phyloP scores from a whole-genome alignment of 2,797 vertebrate species.

The Oophaga sylvatica region DNA sequence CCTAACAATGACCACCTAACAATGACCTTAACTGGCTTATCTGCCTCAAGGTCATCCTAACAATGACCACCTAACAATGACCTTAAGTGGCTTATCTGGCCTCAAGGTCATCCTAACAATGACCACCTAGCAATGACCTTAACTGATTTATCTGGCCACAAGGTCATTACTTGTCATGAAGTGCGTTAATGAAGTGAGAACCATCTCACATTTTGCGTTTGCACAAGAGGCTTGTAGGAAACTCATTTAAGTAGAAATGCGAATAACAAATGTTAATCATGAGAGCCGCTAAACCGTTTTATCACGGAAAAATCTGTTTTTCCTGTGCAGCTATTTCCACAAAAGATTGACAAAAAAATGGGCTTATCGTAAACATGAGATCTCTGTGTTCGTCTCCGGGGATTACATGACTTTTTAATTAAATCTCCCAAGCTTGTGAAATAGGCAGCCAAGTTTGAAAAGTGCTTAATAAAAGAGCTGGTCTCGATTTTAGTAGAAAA shows the following conservation, averaged over 20 bases:
- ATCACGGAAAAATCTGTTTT: conserved; percentile 1
- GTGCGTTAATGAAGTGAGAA: neutral
- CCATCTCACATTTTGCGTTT: neutral
- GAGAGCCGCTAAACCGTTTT: neutral
- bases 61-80: no score
- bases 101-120: no score
- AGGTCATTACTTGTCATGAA: neutral
- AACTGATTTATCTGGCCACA: neutral
- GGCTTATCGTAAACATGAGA: conserved; percentile 1
- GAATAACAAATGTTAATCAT: conserved; percentile 31
- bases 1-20: no score
- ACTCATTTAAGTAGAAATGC: neutral
- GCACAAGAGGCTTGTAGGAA: neutral
- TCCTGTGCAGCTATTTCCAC: conserved; percentile 16
- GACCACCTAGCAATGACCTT: neutral
- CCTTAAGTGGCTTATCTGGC: no score
- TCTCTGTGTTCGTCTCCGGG: conserved; percentile 3
- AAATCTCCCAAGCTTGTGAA: conserved; percentile 8
- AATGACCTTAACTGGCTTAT: no score
- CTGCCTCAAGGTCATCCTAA: no score
- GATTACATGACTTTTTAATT: conserved; percentile 22
- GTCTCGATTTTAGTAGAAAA: neutral
- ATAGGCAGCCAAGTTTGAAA: neutral
- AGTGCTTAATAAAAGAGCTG: neutral
- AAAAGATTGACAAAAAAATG: conserved; percentile 44